Base-by-base conservation (phyloP, 2,888 invertebrate genomes). In the Pollenia labialis region DNA sequence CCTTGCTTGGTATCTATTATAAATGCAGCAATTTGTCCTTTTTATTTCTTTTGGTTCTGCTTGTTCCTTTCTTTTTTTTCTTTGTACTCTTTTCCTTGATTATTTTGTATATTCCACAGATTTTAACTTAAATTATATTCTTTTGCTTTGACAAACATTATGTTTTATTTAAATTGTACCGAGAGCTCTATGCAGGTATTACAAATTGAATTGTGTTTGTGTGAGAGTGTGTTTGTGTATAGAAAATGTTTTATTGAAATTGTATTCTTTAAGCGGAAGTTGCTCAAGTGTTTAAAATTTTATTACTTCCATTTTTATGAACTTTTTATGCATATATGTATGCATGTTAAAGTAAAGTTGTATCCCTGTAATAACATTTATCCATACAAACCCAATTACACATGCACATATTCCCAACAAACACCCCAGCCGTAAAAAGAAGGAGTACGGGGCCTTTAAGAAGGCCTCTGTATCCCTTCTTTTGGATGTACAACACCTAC, bases 211-310 rank as follows among this genome's bases (percentile, higher is more conserved):
- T 60, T 79, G 58, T 68, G 10, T 44, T 66, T 54, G 54, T 16
- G 40, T 52, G 40, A n/a, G 32, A 52, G 72, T 52, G 42, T 46
- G 32, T 42, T 14, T 60, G 16, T n/a, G 32, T 74, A 48, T 10
- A 48, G 58, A 48, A 74, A 68, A 16, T 16, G 68, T 44, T 60
- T 79, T 69, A 46, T 50, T 52, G 80, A 60, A 81, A 71, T 72
- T 72, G 71, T 75, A 18, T 58, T 79, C 46, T 79, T 72, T 77
- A 74, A 76, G 44, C 84, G 79, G 74, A 74, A 84, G 79, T 84
- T 74, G 50, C 64, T 79, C 79, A 79, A 79, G 72, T 77, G 77
- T 84, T 84, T 72, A 79, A 79, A 77, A 79, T 84, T 79, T 79
- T 48, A 52, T 79, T 84, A 79, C 74, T 79, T 84, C 84, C 84